Evolutionary conservation across 2,888 invertebrate species (phyloP), one percentile per base, ranked within the genome.

Genomic region (Leptarthrus brevirostris): DNA sequence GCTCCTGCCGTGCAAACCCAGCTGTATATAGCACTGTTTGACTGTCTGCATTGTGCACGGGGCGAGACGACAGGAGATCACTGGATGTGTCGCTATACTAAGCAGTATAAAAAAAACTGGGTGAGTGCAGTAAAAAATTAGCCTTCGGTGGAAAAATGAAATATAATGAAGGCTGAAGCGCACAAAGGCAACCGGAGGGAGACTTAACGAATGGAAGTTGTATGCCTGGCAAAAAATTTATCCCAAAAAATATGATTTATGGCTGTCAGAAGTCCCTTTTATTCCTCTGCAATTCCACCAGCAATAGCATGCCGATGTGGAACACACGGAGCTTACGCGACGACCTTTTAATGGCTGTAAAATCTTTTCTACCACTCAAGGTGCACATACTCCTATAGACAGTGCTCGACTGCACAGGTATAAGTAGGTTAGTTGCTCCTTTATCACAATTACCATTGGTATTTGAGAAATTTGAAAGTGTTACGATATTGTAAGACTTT

Each of bases 61-160:
- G 18, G 49, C 16, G 52, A 52, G 16, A 8, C 49, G 53, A 34
- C 18, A 22, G 30, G 30, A 30, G 22, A 34, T 14, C 47, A 52
- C 56, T 36, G 49, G 53, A 73, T 73, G 49, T 75, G 73, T 71
- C 70, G 73, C 70, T 47, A 26, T 30, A 47, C 44, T 40, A 54
- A 44, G 26, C 54, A 52, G 20, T 22, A 49, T 24, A 58, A n/a
- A 30, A 12, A 70, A 22, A 69, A 52, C 20, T 34, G 52, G 52
- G 71, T 47, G 71, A 71, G 24, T 49, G 54, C 44, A 54, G 40
- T 44, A 70, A 73, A 75, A 73, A 75, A 75, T 40, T 54, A 73
- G 73, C 72, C 74, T 74, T 74, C 74, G 61, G 75, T 75, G 75
- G 74, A 75, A 75, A 75, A 75, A 75, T 75, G 75, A 74, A 75